Conservation (phyloP, 2,888 invertebrate species). For the Epinotia bilunana region DNA sequence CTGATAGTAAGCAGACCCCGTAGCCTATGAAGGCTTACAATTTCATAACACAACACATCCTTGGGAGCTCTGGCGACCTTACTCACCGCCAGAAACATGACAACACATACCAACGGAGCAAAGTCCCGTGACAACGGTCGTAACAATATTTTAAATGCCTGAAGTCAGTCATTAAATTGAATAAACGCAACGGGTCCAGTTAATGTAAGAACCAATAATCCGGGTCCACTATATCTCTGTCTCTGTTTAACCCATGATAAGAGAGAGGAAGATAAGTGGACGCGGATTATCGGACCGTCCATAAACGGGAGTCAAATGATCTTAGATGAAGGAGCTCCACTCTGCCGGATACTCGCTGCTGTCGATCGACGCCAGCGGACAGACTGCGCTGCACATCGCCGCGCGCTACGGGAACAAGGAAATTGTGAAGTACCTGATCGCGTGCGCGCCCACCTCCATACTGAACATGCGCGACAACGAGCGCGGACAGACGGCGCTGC, state of each 20-base stretch:
- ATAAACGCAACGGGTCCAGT: not conserved
- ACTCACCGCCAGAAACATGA: too few relatives aligned
- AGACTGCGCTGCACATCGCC: conserved; percentile 95
- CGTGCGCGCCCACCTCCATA: conserved; percentile 92
- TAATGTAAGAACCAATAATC: not conserved
- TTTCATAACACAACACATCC: too few relatives aligned
- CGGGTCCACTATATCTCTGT: too few relatives aligned
- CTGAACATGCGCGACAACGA: conserved; percentile 94
- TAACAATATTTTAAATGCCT: too few relatives aligned
- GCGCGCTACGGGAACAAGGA: conserved; percentile 95
- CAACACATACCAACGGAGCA: too few relatives aligned
- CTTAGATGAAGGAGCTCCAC: conserved; percentile 93
- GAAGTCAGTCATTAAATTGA: not conserved
- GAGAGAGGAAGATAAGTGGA: too few relatives aligned
- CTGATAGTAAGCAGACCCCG: too few relatives aligned
- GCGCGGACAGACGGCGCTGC: conserved; percentile 95
- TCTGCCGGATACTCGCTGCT: conserved; percentile 92
- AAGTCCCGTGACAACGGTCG: too few relatives aligned
- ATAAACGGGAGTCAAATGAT: not conserved
- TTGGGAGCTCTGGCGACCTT: too few relatives aligned
- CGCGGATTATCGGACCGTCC: too few relatives aligned
- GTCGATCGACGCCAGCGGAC: conserved; percentile 92
- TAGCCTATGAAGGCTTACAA: too few relatives aligned
- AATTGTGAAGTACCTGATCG: conserved; percentile 94
- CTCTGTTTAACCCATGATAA: too few relatives aligned